Evolutionary conservation across 2,113 vertebrate genomes (phyloP), one percentile per base, ranked within the genome.

Genomic region (Nothoprocta perdicaria): DNA sequence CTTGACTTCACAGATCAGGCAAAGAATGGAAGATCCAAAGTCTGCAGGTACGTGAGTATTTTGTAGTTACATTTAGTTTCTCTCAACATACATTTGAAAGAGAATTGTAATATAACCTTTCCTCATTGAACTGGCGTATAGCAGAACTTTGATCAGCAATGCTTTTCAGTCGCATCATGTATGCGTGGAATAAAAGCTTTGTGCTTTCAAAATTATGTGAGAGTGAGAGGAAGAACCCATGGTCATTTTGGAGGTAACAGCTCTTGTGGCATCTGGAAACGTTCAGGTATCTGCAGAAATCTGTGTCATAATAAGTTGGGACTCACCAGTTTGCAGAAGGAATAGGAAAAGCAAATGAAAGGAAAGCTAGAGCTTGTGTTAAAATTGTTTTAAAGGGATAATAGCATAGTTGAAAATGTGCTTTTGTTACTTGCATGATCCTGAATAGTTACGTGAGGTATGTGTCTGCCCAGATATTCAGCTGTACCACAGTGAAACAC

Each of bases 401-500:
- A 13, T 63, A 41, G 19, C 14, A 7, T 50, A 61, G 77, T 60
- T 57, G 72, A 68, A 66, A 66, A 57, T 50, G 46, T 63, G 45
- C 31, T 80, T 88, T 93, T 46, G 7, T 38, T 57, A 35, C 61
- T 86, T 91, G 67, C 31, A 19, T 86, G n/a, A 22, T 50, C 26
- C 50, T 86, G 75, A 38, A 38, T 94, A 35, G 31, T 76, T 61
- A 26, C 0, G 14, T 17, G 71, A 84, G 52, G 27, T 74, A 26
- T 62, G 10, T 90, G 40, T 95, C 43, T 45, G 29, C 43, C 15
- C 89, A 98, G 98, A 99, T 96, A 98, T 99, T 95, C 98, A 99
- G 89, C 97, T 99, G 79, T 99, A 99, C 90, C 98, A 99, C 91
- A 99, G 98, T 84, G 98, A 99, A 95, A 99, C 98, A 10, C 93